Percentiles rank a stretch among this genome's conserved stretches.
Evolutionary conservation across 2,113 vertebrate genomes (phyloP).

Genomic region (Edolisoma coerulescens): DNA sequence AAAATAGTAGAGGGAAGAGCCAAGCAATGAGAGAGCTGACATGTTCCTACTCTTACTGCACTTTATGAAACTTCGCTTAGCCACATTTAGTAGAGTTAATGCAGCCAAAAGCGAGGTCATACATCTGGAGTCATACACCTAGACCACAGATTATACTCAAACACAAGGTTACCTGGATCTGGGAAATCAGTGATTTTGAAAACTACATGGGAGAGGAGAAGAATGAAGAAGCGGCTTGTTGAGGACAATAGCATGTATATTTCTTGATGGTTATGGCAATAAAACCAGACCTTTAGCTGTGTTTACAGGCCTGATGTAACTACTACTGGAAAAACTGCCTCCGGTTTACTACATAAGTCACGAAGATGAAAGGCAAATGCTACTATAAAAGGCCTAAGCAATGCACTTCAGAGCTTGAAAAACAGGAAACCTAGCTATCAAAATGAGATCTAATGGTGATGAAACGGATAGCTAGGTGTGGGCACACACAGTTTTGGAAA

Average conservation of each 20-base stretch:
- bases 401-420: neutral
- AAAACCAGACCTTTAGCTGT: neutral
- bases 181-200: neutral
- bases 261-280: neutral
- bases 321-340: neutral
- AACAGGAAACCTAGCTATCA: constrained; percentile 30
- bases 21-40: neutral
- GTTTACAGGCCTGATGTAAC: neutral
- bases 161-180: neutral
- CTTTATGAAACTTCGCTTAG: neutral
- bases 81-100: neutral
- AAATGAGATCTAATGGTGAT: neutral
- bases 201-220: neutral
- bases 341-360: neutral
- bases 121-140: neutral
- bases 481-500: neutral
- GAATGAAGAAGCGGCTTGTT: neutral
- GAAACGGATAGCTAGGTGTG: constrained; percentile 5
- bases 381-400: neutral
- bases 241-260: neutral
- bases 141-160: neutral
- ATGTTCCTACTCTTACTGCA: neutral
- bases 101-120: neutral
- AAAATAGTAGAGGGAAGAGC: neutral
- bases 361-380: neutral